These are phyloP conservation scores for Anticlea derivata DNA, from an alignment of 2,888 invertebrate species.

Conservation along the genomic window DNA sequence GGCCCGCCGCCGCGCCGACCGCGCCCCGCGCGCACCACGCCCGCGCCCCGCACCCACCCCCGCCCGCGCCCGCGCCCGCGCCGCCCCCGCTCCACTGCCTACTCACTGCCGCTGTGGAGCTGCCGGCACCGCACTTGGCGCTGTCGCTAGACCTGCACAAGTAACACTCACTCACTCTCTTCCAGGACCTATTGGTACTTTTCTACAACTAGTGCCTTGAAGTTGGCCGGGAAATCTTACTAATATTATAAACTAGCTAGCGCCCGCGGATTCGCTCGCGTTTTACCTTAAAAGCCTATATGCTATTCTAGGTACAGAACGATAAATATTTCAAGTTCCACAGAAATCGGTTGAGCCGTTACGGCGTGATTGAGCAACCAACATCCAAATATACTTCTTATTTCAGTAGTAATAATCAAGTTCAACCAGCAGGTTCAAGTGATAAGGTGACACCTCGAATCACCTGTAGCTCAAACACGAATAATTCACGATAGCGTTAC, in stretches of 20 bases:
- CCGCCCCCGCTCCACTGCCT: constrained; percentile 80
- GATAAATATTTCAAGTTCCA: too few species aligned
- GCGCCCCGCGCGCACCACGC: constrained; percentile 37
- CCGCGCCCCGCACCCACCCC: constrained; percentile 47
- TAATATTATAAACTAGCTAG: too few species aligned
- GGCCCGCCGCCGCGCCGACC: constrained; percentile 53
- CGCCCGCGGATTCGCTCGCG: too few species aligned
- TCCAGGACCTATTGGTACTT: too few species aligned
- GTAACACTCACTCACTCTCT: constrained; percentile 1
- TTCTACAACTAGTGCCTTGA: too few species aligned
- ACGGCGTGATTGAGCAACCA: too few species aligned
- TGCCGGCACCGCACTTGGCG: constrained; percentile 84
- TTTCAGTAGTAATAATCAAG: neutral
- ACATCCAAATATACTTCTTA: neutral
- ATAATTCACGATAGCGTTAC: too few species aligned
- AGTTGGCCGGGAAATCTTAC: too few species aligned
- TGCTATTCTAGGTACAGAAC: too few species aligned
- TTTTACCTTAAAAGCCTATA: too few species aligned
- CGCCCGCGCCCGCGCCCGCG: constrained; percentile 55
- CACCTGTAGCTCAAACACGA: too few species aligned
- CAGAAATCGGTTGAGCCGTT: too few species aligned
- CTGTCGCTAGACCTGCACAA: constrained; percentile 86
- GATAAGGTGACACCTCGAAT: neutral
- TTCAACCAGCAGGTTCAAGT: constrained; percentile 15
- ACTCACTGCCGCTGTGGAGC: constrained; percentile 82